Evolutionary conservation across 2,797 vertebrate species (phyloP), one percentile per base, ranked within the genome.

Genomic region (Anabas testudineus): DNA sequence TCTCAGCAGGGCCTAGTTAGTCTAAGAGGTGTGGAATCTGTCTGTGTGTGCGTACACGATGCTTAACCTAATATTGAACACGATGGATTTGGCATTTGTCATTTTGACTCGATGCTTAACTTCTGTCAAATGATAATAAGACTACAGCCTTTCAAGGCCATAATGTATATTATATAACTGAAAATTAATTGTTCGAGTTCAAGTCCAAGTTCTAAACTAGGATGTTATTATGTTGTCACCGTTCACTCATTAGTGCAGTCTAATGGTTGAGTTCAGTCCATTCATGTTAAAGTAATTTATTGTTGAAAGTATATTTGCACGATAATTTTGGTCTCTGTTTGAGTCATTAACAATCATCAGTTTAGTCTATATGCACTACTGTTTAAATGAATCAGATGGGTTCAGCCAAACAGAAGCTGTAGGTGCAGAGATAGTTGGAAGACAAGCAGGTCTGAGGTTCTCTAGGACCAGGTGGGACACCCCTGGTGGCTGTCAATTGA

Each of bases 1-100:
- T 81, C 75, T 67, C 42, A 15, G 67, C 51, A 69, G 61, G 64
- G 68, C 76, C 60, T 53, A 57, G 67, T 83, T 81, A 77, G 61
- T 69, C 56, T 65, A 21, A 57, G 57, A 57, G 49, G 62, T 72
- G 73, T 74, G 68, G 30, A 61, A 73, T 49, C 54, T 47, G 36
- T 58, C 41, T 39, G 14, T 37, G 30, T 46, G 46, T 53, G 41
- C 43, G 21, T 22, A 32, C 10, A 12, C 10, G 1, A 21, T 45
- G 45, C 7, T 5, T 56, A 15, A 3, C 21, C 24, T 66, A 18
- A 48, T 49, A 8, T 14, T 34, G 28, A 55, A 36, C 13, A 16
- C 8, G n/a, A 9, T 26, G 12, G 10, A n/a, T 56, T 10, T 55
- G 22, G 28, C 7, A n/a, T n/a, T n/a, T 55, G 21, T 28, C 7